These are phyloP conservation scores for Sebastes cheni DNA, from an alignment of 2,797 vertebrate genomes.

Conservation along the genomic window DNA sequence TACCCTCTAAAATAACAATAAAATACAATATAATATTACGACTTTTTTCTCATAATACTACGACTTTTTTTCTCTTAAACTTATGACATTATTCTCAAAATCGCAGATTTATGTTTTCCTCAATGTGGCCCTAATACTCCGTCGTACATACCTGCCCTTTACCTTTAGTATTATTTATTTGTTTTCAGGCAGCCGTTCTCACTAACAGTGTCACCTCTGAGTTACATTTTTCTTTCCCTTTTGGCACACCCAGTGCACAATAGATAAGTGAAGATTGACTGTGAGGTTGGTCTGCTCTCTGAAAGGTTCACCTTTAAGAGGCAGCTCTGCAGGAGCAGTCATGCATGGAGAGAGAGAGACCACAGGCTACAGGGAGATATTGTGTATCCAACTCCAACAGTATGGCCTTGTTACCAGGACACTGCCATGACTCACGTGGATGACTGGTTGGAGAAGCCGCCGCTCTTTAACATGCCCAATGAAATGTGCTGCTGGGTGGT, in stretches of 20 bases:
- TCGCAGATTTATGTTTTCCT: too few species aligned
- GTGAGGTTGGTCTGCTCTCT: conserved; percentile 24
- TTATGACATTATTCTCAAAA: too few species aligned
- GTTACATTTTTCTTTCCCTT: not conserved
- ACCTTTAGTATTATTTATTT: not conserved
- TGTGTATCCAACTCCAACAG: conserved; percentile 63
- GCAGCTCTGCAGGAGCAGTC: conserved; percentile 46
- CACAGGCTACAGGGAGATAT: conserved; percentile 64
- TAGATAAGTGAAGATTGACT: conserved; percentile 25
- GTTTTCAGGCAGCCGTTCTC: not conserved
- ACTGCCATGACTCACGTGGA: conserved; percentile 52
- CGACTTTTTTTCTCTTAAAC: too few species aligned
- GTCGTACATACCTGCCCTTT: too few species aligned
- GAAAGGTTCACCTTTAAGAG: conserved; percentile 65
- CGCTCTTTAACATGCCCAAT: conserved; percentile 36
- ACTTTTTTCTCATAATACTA: too few species aligned
- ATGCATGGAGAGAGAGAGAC: conserved; percentile 57
- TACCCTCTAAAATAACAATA: too few species aligned
- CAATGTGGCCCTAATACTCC: too few species aligned
- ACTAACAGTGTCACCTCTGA: not conserved
- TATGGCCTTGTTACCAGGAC: conserved; percentile 69
- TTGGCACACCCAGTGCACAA: conserved; percentile 3
- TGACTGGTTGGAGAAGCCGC: conserved; percentile 28
- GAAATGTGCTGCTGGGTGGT: conserved; percentile 28
- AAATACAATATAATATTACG: too few species aligned